Base-by-base conservation (phyloP, 2,797 vertebrate species). In the Odontamblyopus rebecca region DNA sequence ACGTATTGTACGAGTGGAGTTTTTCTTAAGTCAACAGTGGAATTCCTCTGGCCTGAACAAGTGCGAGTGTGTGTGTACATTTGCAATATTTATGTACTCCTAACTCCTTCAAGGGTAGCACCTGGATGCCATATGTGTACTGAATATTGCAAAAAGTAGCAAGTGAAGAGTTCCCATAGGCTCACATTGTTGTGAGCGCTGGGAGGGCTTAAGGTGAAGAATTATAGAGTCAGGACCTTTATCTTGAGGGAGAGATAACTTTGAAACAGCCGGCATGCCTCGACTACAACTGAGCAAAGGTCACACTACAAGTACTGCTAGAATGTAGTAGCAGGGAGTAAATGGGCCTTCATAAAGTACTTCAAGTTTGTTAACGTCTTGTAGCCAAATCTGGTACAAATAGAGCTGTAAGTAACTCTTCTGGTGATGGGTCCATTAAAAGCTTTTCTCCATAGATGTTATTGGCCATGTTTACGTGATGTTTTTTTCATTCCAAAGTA, bases 1-100 rank as follows among this genome's bases (percentile, higher is more conserved):
- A 73, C 50, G 48, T 64, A 73, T 82, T 88, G 85, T 26, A 57
- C 72, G 81, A 64, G 75, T 61, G 16, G 62, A 69, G 61, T 79
- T 73, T 84, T 79, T 79, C 81, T 68, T 83, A 83, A 80, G 82
- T 85, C 84, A 92, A 91, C 82, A 79, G 35, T 81, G 69, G 72
- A 73, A 90, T 90, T 88, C 81, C 72, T 81, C 60, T 66, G 38
- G 69, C 26, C 57, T 81, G 72, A 85, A 84, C 44, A 38, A 15
- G 44, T 48, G 57, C 26, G 51, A 70, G 76, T 69, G 35, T 67
- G 35, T 48, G 44, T 16, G 44, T 85, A 83, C 32, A 64, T 67
- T 27, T 53, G 69, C 5, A 41, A 63, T 71, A 59, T 75, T 50
- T 68, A 29, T 77, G 41, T 74, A 41, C 23, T 23, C 23, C 23